Percentiles rank a stretch among this genome's conserved stretches.
Conservation (phyloP, 2,888 invertebrate genomes). For the Phalera bucephala region DNA sequence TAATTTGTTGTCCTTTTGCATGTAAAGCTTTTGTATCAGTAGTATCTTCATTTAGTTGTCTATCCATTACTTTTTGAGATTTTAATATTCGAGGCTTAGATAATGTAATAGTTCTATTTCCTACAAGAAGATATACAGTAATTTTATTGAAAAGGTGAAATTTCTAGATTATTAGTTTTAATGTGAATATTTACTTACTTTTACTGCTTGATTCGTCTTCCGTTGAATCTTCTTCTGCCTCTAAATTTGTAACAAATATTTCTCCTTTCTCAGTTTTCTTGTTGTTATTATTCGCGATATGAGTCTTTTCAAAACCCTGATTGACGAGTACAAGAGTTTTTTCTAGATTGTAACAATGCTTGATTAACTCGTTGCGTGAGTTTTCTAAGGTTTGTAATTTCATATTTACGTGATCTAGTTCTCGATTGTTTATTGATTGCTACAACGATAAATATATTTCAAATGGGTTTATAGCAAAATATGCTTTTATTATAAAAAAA, state of each 20-base stretch:
- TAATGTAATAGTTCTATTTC: slow-evolving; percentile 59
- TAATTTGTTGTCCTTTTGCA: slow-evolving; percentile 10
- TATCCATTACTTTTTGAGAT: slow-evolving; percentile 13
- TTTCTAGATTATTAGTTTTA: not conserved
- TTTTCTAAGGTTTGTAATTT: slow-evolving; percentile 54
- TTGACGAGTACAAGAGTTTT: slow-evolving; percentile 59
- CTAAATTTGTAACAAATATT: slow-evolving; percentile 31
- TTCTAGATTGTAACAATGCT: slow-evolving; percentile 59
- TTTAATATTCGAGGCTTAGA: slow-evolving; percentile 51
- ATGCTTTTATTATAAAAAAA: slow-evolving; percentile 3
- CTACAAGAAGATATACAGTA: too few species aligned
- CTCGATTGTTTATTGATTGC: slow-evolving; percentile 55
- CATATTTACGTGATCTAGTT: slow-evolving; percentile 53
- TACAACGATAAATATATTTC: slow-evolving; percentile 29
- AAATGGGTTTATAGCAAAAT: not conserved
- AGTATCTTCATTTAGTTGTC: slow-evolving; percentile 4
- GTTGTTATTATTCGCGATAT: slow-evolving; percentile 14
- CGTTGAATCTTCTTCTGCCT: slow-evolving; percentile 61
- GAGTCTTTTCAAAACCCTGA: slow-evolving; percentile 53
- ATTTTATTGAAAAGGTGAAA: slow-evolving; percentile 2
- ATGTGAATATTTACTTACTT: slow-evolving; percentile 40
- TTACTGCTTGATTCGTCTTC: slow-evolving; percentile 55
- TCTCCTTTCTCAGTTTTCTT: slow-evolving; percentile 25
- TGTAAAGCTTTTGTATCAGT: slow-evolving; percentile 12
- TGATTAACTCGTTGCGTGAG: slow-evolving; percentile 48